Base-by-base conservation (phyloP, 2,797 vertebrate genomes). In the Tachyglossus aculeatus region DNA sequence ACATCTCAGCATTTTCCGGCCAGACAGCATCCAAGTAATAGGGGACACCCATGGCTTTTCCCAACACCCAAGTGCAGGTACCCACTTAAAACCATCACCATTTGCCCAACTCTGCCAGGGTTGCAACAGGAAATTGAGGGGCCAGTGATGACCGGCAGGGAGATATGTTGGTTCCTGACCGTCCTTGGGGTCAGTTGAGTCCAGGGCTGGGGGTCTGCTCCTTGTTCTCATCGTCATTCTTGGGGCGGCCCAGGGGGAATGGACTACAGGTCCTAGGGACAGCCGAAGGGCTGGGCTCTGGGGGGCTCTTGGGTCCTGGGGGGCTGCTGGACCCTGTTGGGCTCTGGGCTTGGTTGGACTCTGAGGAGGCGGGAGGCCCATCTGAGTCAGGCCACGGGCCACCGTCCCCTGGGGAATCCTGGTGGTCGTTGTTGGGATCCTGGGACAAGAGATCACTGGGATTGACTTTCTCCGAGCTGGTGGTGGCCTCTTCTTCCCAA, bases 401-500 rank as follows among this genome's bases (percentile, higher is more conserved):
- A 36, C 13, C 2, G 21, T 3, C 13, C 21, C n/a, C 29, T 3
- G 0, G 48, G 40, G 13, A 3, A 5, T 3, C 5, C 7, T 19
- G 36, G 2, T 6, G 32, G 5, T 29, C 5, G 0, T 64, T 18
- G 4, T 60, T 29, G 1, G 82, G 74, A 13, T 44, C 70, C 70
- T 67, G 85, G 27, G 51, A 51, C 78, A 77, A 75, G 16, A 22
- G 52, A 9, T 62, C 68, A 45, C 67, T 12, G 0, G 4, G 52
- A 5, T 19, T 24, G 4, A 9, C 48, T 8, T 51, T 55, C 5
- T 75, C 71, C 8, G 69, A 78, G 1, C 5, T 41, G 19, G 13
- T 0, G 0, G n/a, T 0, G 1, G 51, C 2, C 9, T 63, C 52
- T 32, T 69, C 61, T 32, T 37, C 54, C 21, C 0, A 21, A 13